Evolutionary conservation across 2,888 invertebrate species (phyloP).

Genomic region (Dryocosmus kuriphilus): DNA sequence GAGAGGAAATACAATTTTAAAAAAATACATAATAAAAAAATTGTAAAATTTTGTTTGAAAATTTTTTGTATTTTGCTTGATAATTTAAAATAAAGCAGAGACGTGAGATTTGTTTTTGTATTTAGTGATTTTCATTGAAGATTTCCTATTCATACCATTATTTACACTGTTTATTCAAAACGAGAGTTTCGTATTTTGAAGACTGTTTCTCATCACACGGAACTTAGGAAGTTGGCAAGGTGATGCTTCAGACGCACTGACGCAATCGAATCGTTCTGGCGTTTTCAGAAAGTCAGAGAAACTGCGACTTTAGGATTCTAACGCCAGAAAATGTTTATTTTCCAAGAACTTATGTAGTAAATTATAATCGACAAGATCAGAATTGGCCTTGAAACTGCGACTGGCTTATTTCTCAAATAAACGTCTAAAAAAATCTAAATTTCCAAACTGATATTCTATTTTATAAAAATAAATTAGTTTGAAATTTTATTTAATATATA

Average conservation of each 20-base stretch:
- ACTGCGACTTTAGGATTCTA: background rate
- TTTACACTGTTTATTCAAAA: constrained; percentile 27
- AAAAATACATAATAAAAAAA: too few relatives aligned
- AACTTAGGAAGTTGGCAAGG: constrained; percentile 17
- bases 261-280: background rate
- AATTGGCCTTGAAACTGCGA: background rate
- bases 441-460: background rate
- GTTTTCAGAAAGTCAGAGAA: background rate
- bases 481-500: background rate
- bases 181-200: background rate
- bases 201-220: constrained; percentile 8
- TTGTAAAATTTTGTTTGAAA: too few relatives aligned
- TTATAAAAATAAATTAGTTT: background rate
- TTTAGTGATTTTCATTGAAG: background rate
- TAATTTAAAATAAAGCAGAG: background rate
- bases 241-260: background rate
- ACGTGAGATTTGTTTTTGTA: background rate
- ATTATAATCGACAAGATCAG: background rate
- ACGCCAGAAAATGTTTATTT: constrained; percentile 4
- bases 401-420: background rate
- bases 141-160: constrained; percentile 2
- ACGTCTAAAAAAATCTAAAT: background rate
- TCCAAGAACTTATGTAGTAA: background rate
- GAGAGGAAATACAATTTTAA: too few relatives aligned
- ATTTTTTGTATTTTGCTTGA: background rate